Conservation (phyloP, 1,140 invertebrate species). For the Metaphire vulgaris region DNA sequence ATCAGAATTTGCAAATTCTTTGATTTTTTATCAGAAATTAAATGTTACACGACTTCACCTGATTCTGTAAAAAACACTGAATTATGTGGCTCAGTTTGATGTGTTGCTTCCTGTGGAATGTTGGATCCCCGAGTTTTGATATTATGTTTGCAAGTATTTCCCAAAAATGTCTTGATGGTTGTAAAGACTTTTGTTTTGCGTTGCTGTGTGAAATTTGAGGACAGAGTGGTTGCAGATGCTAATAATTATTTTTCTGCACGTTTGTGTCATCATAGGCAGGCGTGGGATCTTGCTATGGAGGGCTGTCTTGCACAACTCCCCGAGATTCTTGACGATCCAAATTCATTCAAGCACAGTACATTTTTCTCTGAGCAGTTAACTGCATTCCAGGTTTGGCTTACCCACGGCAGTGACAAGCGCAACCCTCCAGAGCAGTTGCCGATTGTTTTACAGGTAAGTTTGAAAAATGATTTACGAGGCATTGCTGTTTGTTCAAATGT, state of each 20-base stretch:
- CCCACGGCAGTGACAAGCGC: constrained; percentile 65
- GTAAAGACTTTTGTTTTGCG: constrained; percentile 4
- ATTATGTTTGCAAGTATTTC: too few species aligned
- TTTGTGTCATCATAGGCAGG: constrained; percentile 67
- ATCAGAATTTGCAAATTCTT: too few species aligned
- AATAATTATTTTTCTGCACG: neutral
- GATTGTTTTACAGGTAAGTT: constrained; percentile 83
- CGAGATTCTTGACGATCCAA: constrained; percentile 53
- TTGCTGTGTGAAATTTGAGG: constrained; percentile 1
- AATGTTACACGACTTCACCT: too few species aligned
- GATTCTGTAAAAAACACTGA: too few species aligned
- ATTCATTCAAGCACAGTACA: constrained; percentile 56
- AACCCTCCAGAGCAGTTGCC: constrained; percentile 90
- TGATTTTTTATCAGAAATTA: too few species aligned
- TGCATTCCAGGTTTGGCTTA: constrained; percentile 93
- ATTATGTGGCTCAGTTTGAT: too few species aligned
- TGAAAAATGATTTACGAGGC: too few species aligned
- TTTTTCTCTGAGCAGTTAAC: constrained; percentile 98
- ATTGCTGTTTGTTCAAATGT: too few species aligned
- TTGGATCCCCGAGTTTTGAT: too few species aligned
- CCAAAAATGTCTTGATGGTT: too few species aligned
- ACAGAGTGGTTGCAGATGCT: neutral
- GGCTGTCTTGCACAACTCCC: constrained; percentile 83
- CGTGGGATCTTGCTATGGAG: constrained; percentile 96
- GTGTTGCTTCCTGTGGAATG: too few species aligned